Evolutionary conservation across 1,140 invertebrate genomes (phyloP).

Genomic region (Caenorhabditis tropicalis): DNA sequence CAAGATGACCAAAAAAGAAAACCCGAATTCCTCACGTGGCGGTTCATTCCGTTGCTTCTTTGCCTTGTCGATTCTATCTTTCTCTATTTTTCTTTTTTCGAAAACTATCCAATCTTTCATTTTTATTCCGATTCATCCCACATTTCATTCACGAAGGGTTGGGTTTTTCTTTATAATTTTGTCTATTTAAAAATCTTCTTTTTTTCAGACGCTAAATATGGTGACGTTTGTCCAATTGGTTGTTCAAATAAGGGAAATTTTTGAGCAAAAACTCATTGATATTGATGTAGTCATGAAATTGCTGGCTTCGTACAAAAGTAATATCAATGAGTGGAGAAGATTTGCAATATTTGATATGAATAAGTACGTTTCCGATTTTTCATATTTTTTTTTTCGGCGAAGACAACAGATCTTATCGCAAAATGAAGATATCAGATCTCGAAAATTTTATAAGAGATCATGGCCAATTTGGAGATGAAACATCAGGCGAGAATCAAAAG

Average conservation of each 20-base stretch:
- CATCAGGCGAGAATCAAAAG: no score
- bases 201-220: not conserved
- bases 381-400: no score
- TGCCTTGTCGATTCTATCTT: not conserved
- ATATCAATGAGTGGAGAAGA: conserved; percentile 63
- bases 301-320: conserved; percentile 64
- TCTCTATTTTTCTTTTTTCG: no score
- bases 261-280: conserved; percentile 63
- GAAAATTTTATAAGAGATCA: no score
- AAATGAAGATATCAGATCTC: no score
- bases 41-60: not conserved
- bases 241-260: conserved; percentile 60
- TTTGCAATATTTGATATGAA: conserved; percentile 66
- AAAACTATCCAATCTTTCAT: no score
- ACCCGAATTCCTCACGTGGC: not conserved
- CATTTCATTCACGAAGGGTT: no score
- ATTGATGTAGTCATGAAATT: conserved; percentile 65
- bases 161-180: no score
- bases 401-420: no score
- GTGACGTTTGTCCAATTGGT: conserved; percentile 45
- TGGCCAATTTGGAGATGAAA: no score
- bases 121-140: no score
- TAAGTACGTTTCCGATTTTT: conserved; percentile 65
- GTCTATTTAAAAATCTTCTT: not conserved
- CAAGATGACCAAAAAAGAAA: not conserved